Percentiles rank a stretch among this genome's conserved stretches.
Evolutionary conservation across 2,113 vertebrate species (phyloP).

Genomic region (Mionectes macconnelli): DNA sequence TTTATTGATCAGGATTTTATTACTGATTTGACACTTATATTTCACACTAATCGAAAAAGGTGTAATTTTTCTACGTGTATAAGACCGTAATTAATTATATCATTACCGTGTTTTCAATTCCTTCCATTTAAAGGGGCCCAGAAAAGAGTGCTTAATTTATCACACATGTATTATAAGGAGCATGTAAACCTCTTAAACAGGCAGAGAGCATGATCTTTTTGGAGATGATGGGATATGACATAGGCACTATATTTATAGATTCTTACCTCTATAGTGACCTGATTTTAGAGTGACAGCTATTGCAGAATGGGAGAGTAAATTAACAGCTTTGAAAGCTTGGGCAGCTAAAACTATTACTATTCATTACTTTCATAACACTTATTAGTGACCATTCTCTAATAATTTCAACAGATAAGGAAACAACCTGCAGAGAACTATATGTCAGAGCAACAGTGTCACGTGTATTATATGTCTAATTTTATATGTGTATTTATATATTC

Average conservation of each 20-base stretch:
- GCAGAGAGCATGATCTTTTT: slow-evolving; percentile 82
- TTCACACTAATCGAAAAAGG: slow-evolving; percentile 98
- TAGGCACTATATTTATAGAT: slow-evolving; percentile 80
- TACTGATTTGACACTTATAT: slow-evolving; percentile 95
- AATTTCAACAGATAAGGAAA: slow-evolving; percentile 53
- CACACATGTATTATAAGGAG: slow-evolving; percentile 82
- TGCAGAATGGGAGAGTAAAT: slow-evolving; percentile 67
- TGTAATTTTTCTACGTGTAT: slow-evolving; percentile 93
- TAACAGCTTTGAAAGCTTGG: slow-evolving; percentile 60
- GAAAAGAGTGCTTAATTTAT: slow-evolving; percentile 87
- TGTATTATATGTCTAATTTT: not conserved
- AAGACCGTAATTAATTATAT: slow-evolving; percentile 97
- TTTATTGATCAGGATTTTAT: slow-evolving; percentile 99
- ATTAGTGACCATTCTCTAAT: slow-evolving; percentile 50
- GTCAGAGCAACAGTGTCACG: not conserved
- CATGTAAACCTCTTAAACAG: slow-evolving; percentile 80
- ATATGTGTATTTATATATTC: not conserved
- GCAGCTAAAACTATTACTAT: slow-evolving; percentile 41
- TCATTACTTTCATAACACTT: slow-evolving; percentile 57
- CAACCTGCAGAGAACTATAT: not conserved
- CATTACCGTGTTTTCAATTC: slow-evolving; percentile 90
- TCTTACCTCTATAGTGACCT: slow-evolving; percentile 74
- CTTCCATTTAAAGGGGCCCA: slow-evolving; percentile 82
- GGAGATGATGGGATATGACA: slow-evolving; percentile 83
- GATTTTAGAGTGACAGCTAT: slow-evolving; percentile 72